phyloP scores from a whole-genome alignment of 1,140 invertebrate genomes.

The Sitobion miscanthi region DNA sequence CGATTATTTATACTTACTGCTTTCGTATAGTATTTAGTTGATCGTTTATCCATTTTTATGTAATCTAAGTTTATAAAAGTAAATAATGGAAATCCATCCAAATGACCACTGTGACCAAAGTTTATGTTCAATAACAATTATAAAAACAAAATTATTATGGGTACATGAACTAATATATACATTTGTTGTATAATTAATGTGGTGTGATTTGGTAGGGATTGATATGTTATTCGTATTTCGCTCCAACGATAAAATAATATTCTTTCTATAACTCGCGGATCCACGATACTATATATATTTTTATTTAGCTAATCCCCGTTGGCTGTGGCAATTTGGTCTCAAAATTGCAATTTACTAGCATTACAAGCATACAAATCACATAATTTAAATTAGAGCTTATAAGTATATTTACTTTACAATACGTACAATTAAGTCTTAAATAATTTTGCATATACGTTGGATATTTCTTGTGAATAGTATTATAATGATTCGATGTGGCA shows the following conservation, averaged over 20 bases:
- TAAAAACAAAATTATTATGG: neutral
- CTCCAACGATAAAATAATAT: neutral
- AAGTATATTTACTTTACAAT: too few species aligned
- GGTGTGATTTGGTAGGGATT: neutral
- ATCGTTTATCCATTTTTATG: too few species aligned
- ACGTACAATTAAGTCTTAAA: neutral
- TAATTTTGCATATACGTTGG: neutral
- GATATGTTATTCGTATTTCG: neutral
- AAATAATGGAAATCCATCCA: neutral
- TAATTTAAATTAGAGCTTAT: too few species aligned
- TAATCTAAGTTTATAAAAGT: too few species aligned
- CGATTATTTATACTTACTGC: too few species aligned
- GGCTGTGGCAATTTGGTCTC: neutral
- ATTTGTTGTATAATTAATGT: neutral
- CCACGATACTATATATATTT: too few species aligned
- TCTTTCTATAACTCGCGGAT: neutral
- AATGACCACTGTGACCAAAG: neutral
- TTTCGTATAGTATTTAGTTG: too few species aligned
- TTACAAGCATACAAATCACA: neutral
- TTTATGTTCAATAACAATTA: neutral
- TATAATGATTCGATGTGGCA: neutral
- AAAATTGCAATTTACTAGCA: too few species aligned
- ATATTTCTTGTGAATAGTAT: neutral
- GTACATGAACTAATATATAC: neutral
- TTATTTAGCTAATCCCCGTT: neutral